phyloP scores from a whole-genome alignment of 2,797 vertebrate genomes.

The Alectoris magna region DNA sequence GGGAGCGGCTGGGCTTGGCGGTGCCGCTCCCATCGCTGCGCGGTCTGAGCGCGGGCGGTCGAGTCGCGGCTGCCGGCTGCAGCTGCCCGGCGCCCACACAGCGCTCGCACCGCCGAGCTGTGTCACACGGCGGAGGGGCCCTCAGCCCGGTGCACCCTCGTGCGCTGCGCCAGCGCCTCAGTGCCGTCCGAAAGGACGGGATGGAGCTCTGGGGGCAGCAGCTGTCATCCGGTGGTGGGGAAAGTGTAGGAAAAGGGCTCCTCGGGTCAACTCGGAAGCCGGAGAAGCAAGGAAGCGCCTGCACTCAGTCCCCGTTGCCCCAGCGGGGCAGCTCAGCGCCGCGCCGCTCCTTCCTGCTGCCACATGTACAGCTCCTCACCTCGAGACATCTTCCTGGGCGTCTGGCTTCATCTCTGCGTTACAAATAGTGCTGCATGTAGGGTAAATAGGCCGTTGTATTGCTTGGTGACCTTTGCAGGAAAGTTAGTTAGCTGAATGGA shows the following conservation, averaged over 20 bases:
- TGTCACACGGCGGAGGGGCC: no score
- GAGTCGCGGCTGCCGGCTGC: no score
- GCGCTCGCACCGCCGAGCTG: no score
- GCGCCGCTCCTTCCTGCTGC: neutral
- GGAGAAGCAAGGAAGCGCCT: neutral
- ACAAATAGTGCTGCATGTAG: neutral
- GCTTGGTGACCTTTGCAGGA: neutral
- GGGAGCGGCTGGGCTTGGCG: no score
- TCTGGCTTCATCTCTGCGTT: neutral
- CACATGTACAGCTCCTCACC: neutral
- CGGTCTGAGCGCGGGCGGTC: no score
- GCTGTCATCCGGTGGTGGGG: neutral
- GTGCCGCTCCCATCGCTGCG: no score
- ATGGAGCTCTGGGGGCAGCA: neutral
- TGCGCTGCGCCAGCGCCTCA: no score
- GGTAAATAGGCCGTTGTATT: neutral
- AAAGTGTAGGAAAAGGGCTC: fast-evolving
- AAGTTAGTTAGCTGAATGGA: neutral
- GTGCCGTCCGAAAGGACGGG: neutral
- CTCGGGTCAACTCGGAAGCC: neutral
- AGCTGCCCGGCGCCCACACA: no score
- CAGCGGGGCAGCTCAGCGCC: neutral
- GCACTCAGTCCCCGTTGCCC: neutral
- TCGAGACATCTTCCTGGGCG: neutral
- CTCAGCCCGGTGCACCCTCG: neutral